Evolutionary conservation across 2,797 vertebrate genomes (phyloP), one percentile per base, ranked within the genome.

Genomic region (Anolis apletophallus): DNA sequence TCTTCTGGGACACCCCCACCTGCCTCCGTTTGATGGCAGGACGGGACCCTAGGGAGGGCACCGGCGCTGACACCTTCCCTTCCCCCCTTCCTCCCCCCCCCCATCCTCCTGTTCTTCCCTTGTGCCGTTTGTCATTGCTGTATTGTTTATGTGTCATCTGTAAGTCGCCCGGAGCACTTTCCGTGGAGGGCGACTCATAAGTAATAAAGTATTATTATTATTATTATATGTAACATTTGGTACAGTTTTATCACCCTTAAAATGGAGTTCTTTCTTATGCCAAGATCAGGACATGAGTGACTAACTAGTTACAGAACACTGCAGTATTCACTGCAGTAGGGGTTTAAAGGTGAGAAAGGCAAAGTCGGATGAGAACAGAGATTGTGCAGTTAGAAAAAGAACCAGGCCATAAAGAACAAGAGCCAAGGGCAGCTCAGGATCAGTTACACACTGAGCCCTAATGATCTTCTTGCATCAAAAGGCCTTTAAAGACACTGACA

Each of bases 401-500:
- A 32, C 57, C 32, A 91, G 92, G 91, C 84, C 81, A 29, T 40
- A 46, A 4, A 80, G 46, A 61, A 86, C 59, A 77, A 93, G 90
- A 94, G 90, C 81, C 88, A 57, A 90, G 88, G 88, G 95, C 93
- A 92, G 93, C 91, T 81, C 14, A 90, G 95, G 97, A 98, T 98
- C 98, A 94, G 94, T 98, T 98, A 97, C 97, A 96, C 96, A 90
- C 89, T 94, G 97, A 97, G 96, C 97, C 95, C 77, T 97, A 98
- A 97, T 97, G 97, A 97, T 91, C 94, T 96, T 96, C 96, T 94
- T 90, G 95, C 96, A 97, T 97, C 97, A 97, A 98, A 97, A 98
- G 96, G 95, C 95, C 94, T 97, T 97, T 96, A 95, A 96, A 94
- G 91, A 89, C 93, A 90, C 81, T 84, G 92, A 85, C 95, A 95